Percentiles rank a stretch among this genome's conserved stretches.
Conservation (phyloP, 1,140 invertebrate species). For the Probaryconus sp. region DNA sequence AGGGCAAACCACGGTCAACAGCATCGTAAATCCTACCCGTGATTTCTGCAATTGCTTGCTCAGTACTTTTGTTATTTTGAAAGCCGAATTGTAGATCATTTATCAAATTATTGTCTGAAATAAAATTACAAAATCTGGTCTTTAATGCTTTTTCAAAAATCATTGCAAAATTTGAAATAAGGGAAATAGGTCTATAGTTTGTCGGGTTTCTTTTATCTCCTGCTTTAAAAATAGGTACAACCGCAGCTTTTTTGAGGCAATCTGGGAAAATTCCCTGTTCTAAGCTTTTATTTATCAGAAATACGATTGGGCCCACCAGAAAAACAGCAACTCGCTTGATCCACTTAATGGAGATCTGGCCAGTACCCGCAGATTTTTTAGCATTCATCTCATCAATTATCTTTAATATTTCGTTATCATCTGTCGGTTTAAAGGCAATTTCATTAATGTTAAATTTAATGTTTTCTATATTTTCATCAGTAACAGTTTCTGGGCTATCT, state of each 20-base stretch:
- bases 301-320: not conserved
- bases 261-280: not conserved
- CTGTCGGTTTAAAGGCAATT: no score
- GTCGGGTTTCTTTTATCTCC: constrained; percentile 4
- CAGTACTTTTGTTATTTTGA: not conserved
- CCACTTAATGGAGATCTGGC: no score
- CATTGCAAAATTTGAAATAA: no score
- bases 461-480: no score
- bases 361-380: no score
- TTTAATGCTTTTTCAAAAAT: no score
- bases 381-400: no score
- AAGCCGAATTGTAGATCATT: constrained; percentile 15
- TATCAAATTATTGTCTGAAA: not conserved
- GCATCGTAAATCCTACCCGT: not conserved
- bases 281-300: not conserved
- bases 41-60: not conserved
- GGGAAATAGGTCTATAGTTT: constrained; percentile 24
- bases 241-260: constrained; percentile 7
- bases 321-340: no score
- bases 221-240: constrained; percentile 23
- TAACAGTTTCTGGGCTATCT: no score
- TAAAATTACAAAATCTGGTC: constrained; percentile 17
- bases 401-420: no score
- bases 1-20: not conserved
- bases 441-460: no score